Evolutionary conservation across 2,888 invertebrate species (phyloP).

Genomic region (Drosophila bunnanda): DNA sequence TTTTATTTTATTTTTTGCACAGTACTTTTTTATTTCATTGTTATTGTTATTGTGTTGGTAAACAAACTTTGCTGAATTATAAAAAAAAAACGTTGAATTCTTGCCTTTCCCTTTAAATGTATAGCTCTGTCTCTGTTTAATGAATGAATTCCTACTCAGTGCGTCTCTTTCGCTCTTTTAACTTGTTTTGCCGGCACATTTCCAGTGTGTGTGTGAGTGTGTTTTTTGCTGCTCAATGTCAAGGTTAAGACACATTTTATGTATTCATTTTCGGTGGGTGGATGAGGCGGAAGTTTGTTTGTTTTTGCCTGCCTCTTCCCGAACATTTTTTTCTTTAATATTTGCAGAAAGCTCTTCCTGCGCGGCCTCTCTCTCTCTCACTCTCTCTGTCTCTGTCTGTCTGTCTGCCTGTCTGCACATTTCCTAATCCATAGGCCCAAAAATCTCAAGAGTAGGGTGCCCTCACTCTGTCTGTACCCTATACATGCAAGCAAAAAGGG

Average conservation of each 20-base stretch:
- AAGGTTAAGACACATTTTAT: slow-evolving; percentile 74
- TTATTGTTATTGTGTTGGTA: slow-evolving; percentile 45
- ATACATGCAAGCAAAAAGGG: too few relatives aligned
- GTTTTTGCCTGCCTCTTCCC: slow-evolving; percentile 66
- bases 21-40: slow-evolving; percentile 17
- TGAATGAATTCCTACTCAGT: slow-evolving; percentile 43
- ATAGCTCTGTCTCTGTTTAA: slow-evolving; percentile 35
- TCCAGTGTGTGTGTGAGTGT: slow-evolving; percentile 20
- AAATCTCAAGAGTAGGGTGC: slow-evolving; percentile 23
- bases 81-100: slow-evolving; percentile 20
- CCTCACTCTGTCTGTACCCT: background rate
- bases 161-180: slow-evolving; percentile 25
- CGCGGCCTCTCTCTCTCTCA: slow-evolving; percentile 36
- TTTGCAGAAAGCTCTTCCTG: slow-evolving; percentile 76
- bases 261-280: slow-evolving; percentile 56
- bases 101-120: slow-evolving; percentile 42
- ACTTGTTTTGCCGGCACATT: slow-evolving; percentile 45
- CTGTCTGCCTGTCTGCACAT: slow-evolving; percentile 57
- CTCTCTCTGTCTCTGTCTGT: slow-evolving; percentile 20
- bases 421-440: slow-evolving; percentile 45
- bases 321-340: slow-evolving; percentile 39
- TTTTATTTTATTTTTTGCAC: slow-evolving; percentile 32
- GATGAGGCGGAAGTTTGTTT: slow-evolving; percentile 61
- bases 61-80: slow-evolving; percentile 52
- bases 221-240: slow-evolving; percentile 73